These are phyloP conservation scores for Hoplodrina ambigua DNA, from an alignment of 2,888 invertebrate genomes.

Conservation along the genomic window DNA sequence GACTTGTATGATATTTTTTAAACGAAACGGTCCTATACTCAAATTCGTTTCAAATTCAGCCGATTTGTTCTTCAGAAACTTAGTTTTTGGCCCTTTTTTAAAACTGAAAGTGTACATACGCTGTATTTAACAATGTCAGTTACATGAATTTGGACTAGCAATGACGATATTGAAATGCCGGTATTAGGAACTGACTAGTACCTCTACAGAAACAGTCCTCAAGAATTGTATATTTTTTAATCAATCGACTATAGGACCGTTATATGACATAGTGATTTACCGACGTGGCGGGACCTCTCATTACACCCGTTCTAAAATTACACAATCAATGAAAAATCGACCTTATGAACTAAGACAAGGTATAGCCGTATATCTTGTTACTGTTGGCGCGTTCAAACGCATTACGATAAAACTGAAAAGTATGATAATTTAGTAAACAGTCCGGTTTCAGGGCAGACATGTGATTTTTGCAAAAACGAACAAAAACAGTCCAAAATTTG, in stretches of 20 bases:
- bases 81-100: no score
- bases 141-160: no score
- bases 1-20: no score
- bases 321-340: conserved; percentile 56
- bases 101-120: no score
- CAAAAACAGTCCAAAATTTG: conserved; percentile 11
- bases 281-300: conserved; percentile 21
- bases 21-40: no score
- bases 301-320: conserved; percentile 23
- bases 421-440: conserved; percentile 51
- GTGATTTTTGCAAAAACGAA: conserved; percentile 57
- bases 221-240: neutral
- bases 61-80: no score
- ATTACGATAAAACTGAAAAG: conserved; percentile 27
- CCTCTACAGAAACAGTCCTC: neutral
- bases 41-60: no score
- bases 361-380: conserved; percentile 43
- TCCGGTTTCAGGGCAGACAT: conserved; percentile 38
- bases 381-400: conserved; percentile 22
- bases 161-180: no score
- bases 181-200: neutral
- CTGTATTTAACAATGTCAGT: no score
- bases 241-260: neutral
- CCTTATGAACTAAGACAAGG: conserved; percentile 55
- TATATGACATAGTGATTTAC: conserved; percentile 6